Conservation (phyloP, 2,888 invertebrate species). For the Hanleya hanleyi region DNA sequence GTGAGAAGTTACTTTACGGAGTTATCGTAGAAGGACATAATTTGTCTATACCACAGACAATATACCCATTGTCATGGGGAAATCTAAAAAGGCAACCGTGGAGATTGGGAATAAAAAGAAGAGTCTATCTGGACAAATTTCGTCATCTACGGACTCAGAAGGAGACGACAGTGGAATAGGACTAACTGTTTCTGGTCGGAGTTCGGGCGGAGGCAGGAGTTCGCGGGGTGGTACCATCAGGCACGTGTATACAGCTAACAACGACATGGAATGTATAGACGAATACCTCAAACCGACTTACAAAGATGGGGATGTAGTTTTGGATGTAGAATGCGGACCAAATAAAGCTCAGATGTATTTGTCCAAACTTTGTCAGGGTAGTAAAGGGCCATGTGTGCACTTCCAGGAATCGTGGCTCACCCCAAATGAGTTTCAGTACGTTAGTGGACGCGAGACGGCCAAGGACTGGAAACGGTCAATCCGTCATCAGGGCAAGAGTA, state of each 20-base stretch:
- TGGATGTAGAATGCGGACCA: conserved; percentile 72
- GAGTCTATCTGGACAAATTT: not conserved
- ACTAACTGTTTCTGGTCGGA: not conserved
- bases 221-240: not conserved
- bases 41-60: no score
- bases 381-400: conserved; percentile 75
- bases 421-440: conserved; percentile 75
- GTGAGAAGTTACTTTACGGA: no score
- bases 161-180: not conserved
- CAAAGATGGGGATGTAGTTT: conserved; percentile 55
- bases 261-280: conserved; percentile 37
- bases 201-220: not conserved
- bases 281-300: conserved; percentile 43
- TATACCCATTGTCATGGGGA: not conserved
- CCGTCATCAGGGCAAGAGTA: conserved; percentile 74
- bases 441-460: conserved; percentile 75
- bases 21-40: no score
- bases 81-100: not conserved
- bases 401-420: conserved; percentile 74
- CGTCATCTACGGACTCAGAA: not conserved
- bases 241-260: not conserved
- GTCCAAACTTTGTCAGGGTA: conserved; percentile 73
- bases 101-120: not conserved
- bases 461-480: conserved; percentile 76
- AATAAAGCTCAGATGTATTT: conserved; percentile 71